Evolutionary conservation across 2,797 vertebrate species (phyloP), one percentile per base, ranked within the genome.

Genomic region (Lagodon rhomboides): DNA sequence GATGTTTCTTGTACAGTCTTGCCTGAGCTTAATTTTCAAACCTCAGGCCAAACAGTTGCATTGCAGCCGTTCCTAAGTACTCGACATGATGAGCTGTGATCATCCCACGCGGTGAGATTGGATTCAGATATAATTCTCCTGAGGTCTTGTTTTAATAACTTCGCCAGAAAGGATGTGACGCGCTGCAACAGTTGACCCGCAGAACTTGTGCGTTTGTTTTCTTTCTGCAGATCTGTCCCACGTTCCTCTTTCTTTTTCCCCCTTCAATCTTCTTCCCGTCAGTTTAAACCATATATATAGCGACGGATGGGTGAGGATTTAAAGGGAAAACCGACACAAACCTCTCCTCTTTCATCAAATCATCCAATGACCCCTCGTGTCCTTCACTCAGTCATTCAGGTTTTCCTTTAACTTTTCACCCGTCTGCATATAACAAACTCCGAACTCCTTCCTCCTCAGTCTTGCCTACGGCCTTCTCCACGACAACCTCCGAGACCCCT

Each of bases 381-480:
- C 27, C 27, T 27, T 2, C 27, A 27, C 27, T 27, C 27, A 27
- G 2, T 27, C 27, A 27, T 27, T 27, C 27, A 27, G 8, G 7
- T 34, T 34, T 34, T 34, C 34, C 34, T 34, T 34, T 34, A 34
- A 34, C 5, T 34, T 34, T 34, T 7, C 3, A 34, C 30, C 7
- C 30, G 27, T 34, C 6, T 34, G 30, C 1, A 34, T 30, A 30
- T 7, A 6, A 34, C 1, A 65, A 30, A 20, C 44, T 27, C 9
- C 18, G 38, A 46, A 38, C 12, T 13, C 44, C 22, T 30, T 34
- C 34, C 34, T 70, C 25, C 55, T 23, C 41, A 73, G 69, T 6
- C 22, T 44, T 71, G 1, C 61, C 44, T 71, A 47, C 81, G 79
- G 79, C 51, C 7, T 12, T 43, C 15, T 63, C 76, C 20, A 1